phyloP scores from a whole-genome alignment of 2,113 vertebrate species.

The Falcunculus frontatus region DNA sequence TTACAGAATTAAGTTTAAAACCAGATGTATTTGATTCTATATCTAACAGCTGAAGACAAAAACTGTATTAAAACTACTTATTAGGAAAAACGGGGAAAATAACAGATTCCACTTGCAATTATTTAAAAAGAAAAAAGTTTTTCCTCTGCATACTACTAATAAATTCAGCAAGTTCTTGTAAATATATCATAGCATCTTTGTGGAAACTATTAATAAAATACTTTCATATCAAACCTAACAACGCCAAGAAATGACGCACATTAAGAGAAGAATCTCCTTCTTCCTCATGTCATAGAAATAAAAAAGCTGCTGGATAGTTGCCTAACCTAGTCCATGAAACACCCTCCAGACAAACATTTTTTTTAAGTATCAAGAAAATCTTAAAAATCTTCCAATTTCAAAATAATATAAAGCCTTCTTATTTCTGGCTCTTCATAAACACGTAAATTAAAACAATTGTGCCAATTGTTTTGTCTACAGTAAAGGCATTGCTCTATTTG shows the following conservation, averaged over 20 bases:
- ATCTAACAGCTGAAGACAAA: background rate
- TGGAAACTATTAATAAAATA: background rate
- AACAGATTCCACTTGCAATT: background rate
- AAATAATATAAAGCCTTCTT: conserved; percentile 39
- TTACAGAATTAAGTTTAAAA: background rate
- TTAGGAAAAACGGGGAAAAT: background rate
- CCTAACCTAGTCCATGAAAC: background rate
- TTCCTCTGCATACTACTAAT: background rate
- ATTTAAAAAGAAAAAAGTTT: background rate
- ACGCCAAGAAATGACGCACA: background rate
- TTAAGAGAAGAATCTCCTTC: background rate
- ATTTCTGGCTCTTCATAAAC: conserved; percentile 46
- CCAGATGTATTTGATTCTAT: background rate
- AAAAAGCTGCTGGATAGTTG: background rate
- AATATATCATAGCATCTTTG: background rate
- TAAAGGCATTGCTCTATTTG: background rate
- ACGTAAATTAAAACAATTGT: conserved; percentile 28
- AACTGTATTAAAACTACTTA: background rate
- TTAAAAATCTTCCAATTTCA: conserved; percentile 14
- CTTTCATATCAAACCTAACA: background rate
- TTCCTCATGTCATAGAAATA: background rate
- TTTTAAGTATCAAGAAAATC: background rate
- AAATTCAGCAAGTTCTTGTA: background rate
- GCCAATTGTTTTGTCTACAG: conserved; percentile 60
- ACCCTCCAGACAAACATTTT: background rate